Evolutionary conservation across 2,888 invertebrate genomes (phyloP).

Genomic region (Lasius platythorax): DNA sequence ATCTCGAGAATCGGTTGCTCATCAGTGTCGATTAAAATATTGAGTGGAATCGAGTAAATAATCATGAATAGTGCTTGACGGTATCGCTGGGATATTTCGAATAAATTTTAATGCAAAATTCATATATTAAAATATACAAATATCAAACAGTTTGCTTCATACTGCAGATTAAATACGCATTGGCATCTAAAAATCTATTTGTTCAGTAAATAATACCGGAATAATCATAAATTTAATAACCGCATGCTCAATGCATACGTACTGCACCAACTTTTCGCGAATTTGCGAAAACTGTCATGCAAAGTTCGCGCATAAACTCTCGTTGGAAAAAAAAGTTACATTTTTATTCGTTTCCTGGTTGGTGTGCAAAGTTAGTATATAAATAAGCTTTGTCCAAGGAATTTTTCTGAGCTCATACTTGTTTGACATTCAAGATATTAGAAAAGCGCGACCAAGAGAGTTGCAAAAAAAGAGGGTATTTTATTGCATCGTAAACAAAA

Average conservation of each 20-base stretch:
- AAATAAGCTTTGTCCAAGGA: constrained; percentile 42
- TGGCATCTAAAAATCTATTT: neutral
- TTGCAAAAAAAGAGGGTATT: neutral
- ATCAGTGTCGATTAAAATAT: neutral
- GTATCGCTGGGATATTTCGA: neutral
- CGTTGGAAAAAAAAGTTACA: constrained; percentile 33
- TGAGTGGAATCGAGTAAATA: neutral
- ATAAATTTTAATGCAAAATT: neutral
- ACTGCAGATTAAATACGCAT: neutral
- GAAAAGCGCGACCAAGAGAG: constrained; percentile 2
- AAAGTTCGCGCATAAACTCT: constrained; percentile 42
- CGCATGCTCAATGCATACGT: neutral
- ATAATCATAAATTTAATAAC: constrained; percentile 28
- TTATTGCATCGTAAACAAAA: constrained; percentile 18
- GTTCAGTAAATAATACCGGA: neutral
- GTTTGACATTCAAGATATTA: constrained; percentile 31
- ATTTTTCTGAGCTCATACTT: constrained; percentile 38
- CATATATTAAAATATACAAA: neutral
- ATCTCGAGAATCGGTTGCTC: neutral
- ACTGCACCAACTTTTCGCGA: constrained; percentile 1
- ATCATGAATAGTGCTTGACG: neutral
- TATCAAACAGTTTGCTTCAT: neutral
- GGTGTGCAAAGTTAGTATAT: constrained; percentile 33
- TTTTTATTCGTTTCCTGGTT: constrained; percentile 40
- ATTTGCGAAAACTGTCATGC: constrained; percentile 20